Base-by-base conservation (phyloP, 1,140 invertebrate species). In the Drosophila sucinea region DNA sequence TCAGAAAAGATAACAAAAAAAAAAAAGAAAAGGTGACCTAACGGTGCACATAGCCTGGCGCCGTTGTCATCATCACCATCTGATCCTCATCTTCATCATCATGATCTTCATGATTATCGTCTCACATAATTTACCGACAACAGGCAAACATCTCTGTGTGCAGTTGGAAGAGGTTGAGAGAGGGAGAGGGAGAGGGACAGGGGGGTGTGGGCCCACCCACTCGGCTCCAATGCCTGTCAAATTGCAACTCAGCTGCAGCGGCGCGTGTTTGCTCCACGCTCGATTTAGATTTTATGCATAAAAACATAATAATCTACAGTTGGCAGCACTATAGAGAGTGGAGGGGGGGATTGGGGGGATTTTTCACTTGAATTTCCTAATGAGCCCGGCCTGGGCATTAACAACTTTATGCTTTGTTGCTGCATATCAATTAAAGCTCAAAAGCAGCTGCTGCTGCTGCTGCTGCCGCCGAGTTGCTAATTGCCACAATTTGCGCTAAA, bases 251-350 rank as follows among this genome's bases (percentile, higher is more conserved):
- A 75, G 55, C 84, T 89, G 80, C 77, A 89, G 58, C 84, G 84
- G 74, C 84, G 84, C 84, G 80, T 81, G 80, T 89, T 79, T 41
- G 55, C 73, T 79, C 67, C 55, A 87, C 62, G 83, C 83, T 86
- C 83, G 83, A 86, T 86, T 86, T 77, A 86, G 83, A 79, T 86
- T 86, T 86, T 86, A 86, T 86, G 83, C 83, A 86, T 86, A 87
- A 87, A 89, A 77, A 76, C 76, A 75, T 75, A 33, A 74, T 74
- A 33, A 83, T 89, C 77, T 75, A 79, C 55, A 69, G 73, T 54
- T 73, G 47, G n/a, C 10, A 38, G 8, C 10, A 11, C 10, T 38
- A 10, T 38, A 38, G 11, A 38, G 35, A 38, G 2, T 1, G 1
- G 3, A 6, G 23, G 8, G 44, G 44, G 7, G 44, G 44, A 25